Evolutionary conservation across 2,113 vertebrate species (phyloP), one percentile per base, ranked within the genome.

Genomic region (Phalacrocorax carbo): DNA sequence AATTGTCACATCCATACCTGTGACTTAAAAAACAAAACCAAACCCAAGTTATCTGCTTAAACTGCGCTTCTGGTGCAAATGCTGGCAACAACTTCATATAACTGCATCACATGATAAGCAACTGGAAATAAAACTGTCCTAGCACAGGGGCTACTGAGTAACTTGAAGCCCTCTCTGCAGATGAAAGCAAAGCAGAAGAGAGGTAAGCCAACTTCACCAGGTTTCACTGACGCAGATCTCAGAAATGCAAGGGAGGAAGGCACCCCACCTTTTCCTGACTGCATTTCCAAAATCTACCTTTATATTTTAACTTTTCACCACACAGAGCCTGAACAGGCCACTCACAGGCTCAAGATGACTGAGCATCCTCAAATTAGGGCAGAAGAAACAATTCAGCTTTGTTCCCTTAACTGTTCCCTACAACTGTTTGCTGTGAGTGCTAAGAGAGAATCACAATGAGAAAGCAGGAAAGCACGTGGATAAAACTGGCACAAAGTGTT

Each of bases 41-140:
- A 96, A 94, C 38, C 61, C 11, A 51, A 91, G 18, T 6, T 90
- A 61, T 57, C 91, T 87, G 85, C 93, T 95, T 93, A 42, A 17
- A 30, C 92, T 94, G 64, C 60, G 72, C 85, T 96, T 86, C 91
- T 97, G 94, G 79, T 61, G 36, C 27, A 86, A 90, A 81, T 14
- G 27, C 51, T 60, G 52, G 61, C 77, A 95, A 26, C 21, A 78
- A 26, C 36, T 82, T 55, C 0, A 78, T 34, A 3, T 27, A 93
- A 84, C 60, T 15, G n/a, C 32, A 78, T 42, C 55, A 46, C 30
- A 23, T 30, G 17, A 52, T 34, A 78, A 78, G 29, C 48, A 89
- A 70, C 72, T 68, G 72, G 76, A 95, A 94, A 86, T 91, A 86
- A 94, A 94, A 51, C 68, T 55, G 52, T 55, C 23, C 51, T 32